Percentiles rank a stretch among this genome's conserved stretches.
These are phyloP conservation scores for Podotricha telesiphe DNA, from an alignment of 2,888 invertebrate species.

Conservation along the genomic window DNA sequence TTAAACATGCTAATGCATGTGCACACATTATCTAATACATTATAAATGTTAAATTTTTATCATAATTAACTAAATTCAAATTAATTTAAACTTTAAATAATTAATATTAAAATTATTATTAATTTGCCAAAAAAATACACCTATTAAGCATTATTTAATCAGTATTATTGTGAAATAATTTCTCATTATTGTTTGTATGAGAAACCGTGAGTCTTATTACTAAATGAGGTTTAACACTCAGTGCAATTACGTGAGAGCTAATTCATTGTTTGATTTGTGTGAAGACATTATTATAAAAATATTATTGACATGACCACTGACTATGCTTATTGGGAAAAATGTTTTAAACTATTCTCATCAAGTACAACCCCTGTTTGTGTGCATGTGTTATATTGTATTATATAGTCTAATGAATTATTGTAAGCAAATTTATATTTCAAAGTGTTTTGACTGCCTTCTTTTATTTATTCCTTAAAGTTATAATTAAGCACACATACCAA, in stretches of 20 bases:
- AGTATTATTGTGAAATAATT: constrained; percentile 29
- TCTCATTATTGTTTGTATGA: constrained; percentile 37
- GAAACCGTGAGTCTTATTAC: constrained; percentile 34
- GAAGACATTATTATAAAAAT: constrained; percentile 3
- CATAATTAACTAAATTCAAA: constrained; percentile 11
- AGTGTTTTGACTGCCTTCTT: too few relatives aligned
- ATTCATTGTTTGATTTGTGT: constrained; percentile 20
- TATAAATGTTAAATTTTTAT: neutral
- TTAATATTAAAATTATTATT: too few relatives aligned
- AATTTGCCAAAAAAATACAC: too few relatives aligned
- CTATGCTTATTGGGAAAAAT: neutral
- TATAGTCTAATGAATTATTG: neutral
- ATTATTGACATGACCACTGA: constrained; percentile 1
- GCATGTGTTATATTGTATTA: neutral
- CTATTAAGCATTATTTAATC: neutral
- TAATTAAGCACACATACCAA: too few relatives aligned
- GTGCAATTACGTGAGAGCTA: constrained; percentile 1
- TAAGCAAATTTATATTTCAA: neutral
- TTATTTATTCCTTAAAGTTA: too few relatives aligned
- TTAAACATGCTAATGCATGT: neutral
- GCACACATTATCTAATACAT: neutral
- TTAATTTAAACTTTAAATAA: too few relatives aligned
- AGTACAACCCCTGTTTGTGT: neutral
- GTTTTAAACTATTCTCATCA: neutral
- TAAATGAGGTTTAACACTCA: constrained; percentile 20